These are phyloP conservation scores for Pelobates cultripes DNA, from an alignment of 2,797 vertebrate genomes.

Conservation along the genomic window DNA sequence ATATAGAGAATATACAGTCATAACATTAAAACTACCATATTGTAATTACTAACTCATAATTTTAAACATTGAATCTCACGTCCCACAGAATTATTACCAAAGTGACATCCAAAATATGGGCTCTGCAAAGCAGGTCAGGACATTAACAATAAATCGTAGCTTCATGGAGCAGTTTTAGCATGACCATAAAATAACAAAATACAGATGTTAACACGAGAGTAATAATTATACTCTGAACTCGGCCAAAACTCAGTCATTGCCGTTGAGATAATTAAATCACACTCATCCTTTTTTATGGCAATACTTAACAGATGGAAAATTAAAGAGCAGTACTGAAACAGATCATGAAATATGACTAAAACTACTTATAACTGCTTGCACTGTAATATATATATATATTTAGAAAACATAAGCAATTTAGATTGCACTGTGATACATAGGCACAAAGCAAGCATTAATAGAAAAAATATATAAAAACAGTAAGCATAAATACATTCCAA, in stretches of 20 bases:
- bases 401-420: too few species aligned
- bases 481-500: too few species aligned
- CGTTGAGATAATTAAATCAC: not conserved
- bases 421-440: too few species aligned
- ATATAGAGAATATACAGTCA: too few species aligned
- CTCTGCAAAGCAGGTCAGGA: not conserved
- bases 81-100: not conserved
- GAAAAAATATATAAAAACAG: too few species aligned
- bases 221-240: not conserved
- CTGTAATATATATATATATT: not conserved
- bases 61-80: too few species aligned
- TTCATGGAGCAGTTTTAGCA: not conserved
- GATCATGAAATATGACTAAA: not conserved
- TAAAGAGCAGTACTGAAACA: not conserved
- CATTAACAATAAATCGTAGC: not conserved
- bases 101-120: not conserved
- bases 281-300: not conserved
- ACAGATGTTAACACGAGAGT: not conserved
- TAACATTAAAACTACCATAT: too few species aligned
- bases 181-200: constrained; percentile 5
- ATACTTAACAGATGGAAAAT: not conserved
- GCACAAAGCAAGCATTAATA: too few species aligned
- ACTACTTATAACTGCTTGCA: not conserved
- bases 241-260: not conserved
- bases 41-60: too few species aligned